Base-by-base conservation (phyloP, 2,113 vertebrate species). In the Labeo rohita region DNA sequence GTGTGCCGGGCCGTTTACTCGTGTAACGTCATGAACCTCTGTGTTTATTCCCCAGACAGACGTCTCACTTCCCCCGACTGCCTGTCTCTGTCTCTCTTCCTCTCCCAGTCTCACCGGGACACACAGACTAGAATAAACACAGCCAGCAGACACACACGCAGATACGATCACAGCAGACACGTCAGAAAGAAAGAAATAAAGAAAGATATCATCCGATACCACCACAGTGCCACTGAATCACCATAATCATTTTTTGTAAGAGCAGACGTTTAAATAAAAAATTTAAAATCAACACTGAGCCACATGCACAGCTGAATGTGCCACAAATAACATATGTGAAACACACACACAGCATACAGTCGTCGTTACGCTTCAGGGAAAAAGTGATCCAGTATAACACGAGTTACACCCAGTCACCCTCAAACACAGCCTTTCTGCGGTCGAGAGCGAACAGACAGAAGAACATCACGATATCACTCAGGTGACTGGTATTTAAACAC, bases 331-430 rank as follows among this genome's bases (percentile, higher is more conserved):
- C 47, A 73, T 18, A 45, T 15, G 50, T 13, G 3, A 28, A 50
- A 68, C 65, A 15, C 28, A 68, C 68, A 72, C 36, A 39, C 56
- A 18, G 13, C 3, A 2, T 43, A n/a, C 10, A 80, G 59, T 21
- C 23, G 39, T 23, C 18, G 6, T 47, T 63, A 47, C 21, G 59
- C 56, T 80, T 8, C 59, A 80, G 78, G 78, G 59, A 80, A 47
- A 65, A 65, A 47, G 21, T 47, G 59, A 80, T 65, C 59, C 78
- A 65, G 43, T 49, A 80, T 80, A 49, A 80, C 45, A 45, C 10
- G 59, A 10, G 43, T 8, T 28, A 47, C 78, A 65, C 78, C 78
- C 78, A 47, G 59, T 65, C 12, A 6, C 56, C n/a, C 59, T 63
- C 59, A 47, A 47, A 80, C 78, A 80, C 56, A 47, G 43, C 12